A percentile compares a stretch with the other conserved stretches of the same genome.
Evolutionary conservation across 2,888 invertebrate genomes (phyloP).

Genomic region (Sesia bembeciformis): DNA sequence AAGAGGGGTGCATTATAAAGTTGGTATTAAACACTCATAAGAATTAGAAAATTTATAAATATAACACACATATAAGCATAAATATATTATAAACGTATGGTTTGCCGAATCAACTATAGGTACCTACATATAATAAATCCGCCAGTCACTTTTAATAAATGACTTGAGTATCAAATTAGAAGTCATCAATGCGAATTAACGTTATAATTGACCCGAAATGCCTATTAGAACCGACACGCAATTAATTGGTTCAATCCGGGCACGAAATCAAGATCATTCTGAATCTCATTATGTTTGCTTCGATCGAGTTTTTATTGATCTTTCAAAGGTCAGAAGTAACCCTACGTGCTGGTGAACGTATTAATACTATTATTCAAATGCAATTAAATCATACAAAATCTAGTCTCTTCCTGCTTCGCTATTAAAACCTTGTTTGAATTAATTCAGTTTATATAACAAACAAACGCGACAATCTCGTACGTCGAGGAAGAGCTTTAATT

Average conservation of each 20-base stretch:
- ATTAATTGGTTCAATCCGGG: neutral
- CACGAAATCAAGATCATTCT: neutral
- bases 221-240: neutral
- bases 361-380: too few species aligned
- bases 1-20: too few species aligned
- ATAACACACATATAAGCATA: too few species aligned
- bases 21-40: too few species aligned
- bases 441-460: neutral
- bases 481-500: slow-evolving; percentile 52
- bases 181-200: neutral
- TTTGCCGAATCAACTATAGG: too few species aligned
- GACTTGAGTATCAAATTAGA: neutral
- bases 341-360: too few species aligned
- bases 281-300: neutral
- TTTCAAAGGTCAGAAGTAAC: neutral
- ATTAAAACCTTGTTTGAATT: neutral
- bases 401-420: neutral
- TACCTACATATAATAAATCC: too few species aligned
- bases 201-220: neutral
- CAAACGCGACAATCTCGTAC: slow-evolving; percentile 1
- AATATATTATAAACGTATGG: too few species aligned
- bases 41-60: too few species aligned
- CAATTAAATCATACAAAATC: neutral
- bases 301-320: neutral
- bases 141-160: too few species aligned